Base-by-base conservation (phyloP, 1,140 invertebrate species). In the Cyphomyrmex costatus region DNA sequence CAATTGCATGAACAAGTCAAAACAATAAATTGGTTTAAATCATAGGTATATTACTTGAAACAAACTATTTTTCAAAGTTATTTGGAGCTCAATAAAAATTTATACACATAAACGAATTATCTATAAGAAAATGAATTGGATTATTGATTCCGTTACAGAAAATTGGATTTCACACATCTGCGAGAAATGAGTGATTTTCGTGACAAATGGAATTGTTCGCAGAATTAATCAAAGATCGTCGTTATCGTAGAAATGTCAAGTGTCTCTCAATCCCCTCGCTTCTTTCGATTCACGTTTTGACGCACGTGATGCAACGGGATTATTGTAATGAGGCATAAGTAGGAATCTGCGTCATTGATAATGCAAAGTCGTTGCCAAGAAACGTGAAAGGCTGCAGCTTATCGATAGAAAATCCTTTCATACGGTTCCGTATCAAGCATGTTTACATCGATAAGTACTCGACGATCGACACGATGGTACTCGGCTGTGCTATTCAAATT, bases 401-500 rank as follows among this genome's bases (percentile, higher is more conserved):
- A 89, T 83, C 88, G 61, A n/a, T 10, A 16, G 14, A n/a, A 77
- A 89, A 58, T 49, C 24, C 36, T 63, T 83, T 33, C 42, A 87
- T 61, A 27, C 21, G 19, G 49, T 21, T 56, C 16, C 36, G 4
- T 82, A 89, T 89, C 63, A 86, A 49, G 36, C 33, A 27, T 63
- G 71, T 71, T 89, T 87, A 87, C 73, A 87, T 90, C 79, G 80
- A 89, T 80, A 87, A 89, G 36, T 89, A 49, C 16, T 66, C 80
- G 36, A 73, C 70, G 49, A 78, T 56, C 56, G 70, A 16, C 42
- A 19, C 61, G 53, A 60, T 61, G 42, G 24, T 49, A 42, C 46
- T 77, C 24, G 46, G n/a, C 4, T 19, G 49, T 51, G 49, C 33
- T 14, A 76, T 66, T 85, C 53, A 24, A 19, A 53, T 71, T 70